These are phyloP conservation scores for Mesorhabditis spiculigera DNA, from an alignment of 2,888 invertebrate species.

Conservation along the genomic window DNA sequence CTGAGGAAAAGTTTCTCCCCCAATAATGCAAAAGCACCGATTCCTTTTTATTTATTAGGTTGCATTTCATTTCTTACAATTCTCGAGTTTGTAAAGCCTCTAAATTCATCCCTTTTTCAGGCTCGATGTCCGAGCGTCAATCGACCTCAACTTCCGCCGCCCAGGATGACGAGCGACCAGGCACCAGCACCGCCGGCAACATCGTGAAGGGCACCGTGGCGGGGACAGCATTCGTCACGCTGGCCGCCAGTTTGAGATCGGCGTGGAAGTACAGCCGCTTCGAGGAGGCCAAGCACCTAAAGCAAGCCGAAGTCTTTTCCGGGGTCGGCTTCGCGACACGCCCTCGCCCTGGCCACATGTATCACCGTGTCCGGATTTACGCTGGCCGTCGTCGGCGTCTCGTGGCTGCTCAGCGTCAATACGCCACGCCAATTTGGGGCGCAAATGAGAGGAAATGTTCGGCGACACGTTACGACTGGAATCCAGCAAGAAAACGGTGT, in stretches of 20 bases:
- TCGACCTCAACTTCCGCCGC: too few species aligned
- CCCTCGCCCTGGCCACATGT: conserved; percentile 50
- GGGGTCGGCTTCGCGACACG: conserved; percentile 54
- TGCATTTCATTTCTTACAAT: too few species aligned
- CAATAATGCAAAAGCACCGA: too few species aligned
- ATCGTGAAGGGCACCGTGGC: conserved; percentile 23
- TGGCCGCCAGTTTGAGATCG: conserved; percentile 30
- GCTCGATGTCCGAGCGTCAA: too few species aligned
- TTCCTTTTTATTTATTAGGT: too few species aligned
- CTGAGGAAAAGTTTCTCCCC: too few species aligned
- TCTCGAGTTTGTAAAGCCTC: too few species aligned
- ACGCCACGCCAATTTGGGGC: conserved; percentile 52
- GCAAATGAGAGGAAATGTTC: conserved; percentile 39
- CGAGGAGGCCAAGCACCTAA: conserved; percentile 38
- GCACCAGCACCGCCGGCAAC: too few species aligned
- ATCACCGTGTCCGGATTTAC: conserved; percentile 52
- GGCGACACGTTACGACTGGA: conserved; percentile 22
- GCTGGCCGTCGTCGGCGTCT: conserved; percentile 48
- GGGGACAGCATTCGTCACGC: conserved; percentile 21
- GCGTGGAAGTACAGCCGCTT: conserved; percentile 38
- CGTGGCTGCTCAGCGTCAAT: conserved; percentile 46
- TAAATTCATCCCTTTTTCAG: too few species aligned
- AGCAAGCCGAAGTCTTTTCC: conserved; percentile 31
- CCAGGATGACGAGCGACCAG: too few species aligned
- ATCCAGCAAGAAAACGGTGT: too few species aligned